phyloP scores from a whole-genome alignment of 2,113 vertebrate genomes.

The Heloderma charlesbogerti region DNA sequence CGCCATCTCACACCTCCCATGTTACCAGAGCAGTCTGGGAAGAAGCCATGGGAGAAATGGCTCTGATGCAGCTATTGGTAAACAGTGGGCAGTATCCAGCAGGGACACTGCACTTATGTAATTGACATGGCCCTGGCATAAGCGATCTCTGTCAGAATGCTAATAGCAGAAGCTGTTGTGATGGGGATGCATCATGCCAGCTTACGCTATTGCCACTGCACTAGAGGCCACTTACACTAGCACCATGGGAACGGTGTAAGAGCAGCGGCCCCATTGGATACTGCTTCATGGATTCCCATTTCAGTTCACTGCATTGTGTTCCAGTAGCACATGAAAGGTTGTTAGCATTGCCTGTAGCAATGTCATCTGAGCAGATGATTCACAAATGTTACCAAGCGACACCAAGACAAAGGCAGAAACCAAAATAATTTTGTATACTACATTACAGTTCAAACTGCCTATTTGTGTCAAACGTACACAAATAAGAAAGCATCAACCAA shows the following conservation, averaged over 20 bases:
- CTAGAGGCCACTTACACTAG: too few species aligned
- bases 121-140: too few species aligned
- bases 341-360: slow-evolving; percentile 4
- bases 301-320: neutral
- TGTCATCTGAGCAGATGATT: slow-evolving; percentile 47
- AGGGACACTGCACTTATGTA: too few species aligned
- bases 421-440: slow-evolving; percentile 58
- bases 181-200: too few species aligned
- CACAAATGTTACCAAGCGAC: slow-evolving; percentile 60
- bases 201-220: too few species aligned
- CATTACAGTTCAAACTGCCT: slow-evolving; percentile 59
- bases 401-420: slow-evolving; percentile 65
- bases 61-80: neutral
- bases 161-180: too few species aligned
- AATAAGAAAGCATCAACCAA: slow-evolving; percentile 73
- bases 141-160: too few species aligned
- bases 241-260: too few species aligned
- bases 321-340: neutral
- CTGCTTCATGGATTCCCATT: too few species aligned
- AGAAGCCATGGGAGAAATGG: neutral
- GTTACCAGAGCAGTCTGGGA: neutral
- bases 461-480: slow-evolving; percentile 64
- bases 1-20: neutral
- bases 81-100: neutral
- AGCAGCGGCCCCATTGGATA: too few species aligned